Conservation (phyloP, 1,140 invertebrate genomes). For the Temnothorax curvispinosus region DNA sequence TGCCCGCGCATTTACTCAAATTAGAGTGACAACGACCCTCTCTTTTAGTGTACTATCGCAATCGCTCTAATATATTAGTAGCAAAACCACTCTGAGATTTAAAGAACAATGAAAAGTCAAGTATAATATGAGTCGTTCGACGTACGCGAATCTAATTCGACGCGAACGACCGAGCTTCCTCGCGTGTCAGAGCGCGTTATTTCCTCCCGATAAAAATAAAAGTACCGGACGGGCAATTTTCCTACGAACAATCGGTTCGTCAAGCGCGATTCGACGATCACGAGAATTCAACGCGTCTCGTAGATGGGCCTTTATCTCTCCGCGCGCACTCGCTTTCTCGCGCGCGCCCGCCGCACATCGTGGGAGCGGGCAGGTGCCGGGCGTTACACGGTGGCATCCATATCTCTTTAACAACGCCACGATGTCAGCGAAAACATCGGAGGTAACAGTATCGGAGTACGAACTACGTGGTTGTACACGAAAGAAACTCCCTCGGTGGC, state of each 20-base stretch:
- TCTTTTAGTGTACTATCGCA: too few species aligned
- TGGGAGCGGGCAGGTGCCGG: constrained; percentile 25
- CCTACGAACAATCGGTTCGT: background rate
- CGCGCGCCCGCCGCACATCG: constrained; percentile 1
- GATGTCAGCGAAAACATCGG: background rate
- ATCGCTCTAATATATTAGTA: too few species aligned
- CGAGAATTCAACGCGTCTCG: constrained; percentile 11
- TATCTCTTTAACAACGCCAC: constrained; percentile 38
- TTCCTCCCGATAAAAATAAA: background rate
- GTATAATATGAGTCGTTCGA: background rate
- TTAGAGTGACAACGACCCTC: too few species aligned
- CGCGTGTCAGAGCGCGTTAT: background rate
- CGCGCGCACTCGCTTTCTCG: background rate
- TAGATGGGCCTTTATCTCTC: background rate
- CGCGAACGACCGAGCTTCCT: background rate
- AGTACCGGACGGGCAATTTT: background rate
- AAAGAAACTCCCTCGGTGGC: background rate
- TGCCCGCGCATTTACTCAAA: too few species aligned
- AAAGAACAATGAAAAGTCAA: too few species aligned
- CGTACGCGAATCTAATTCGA: background rate
- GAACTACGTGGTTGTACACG: background rate
- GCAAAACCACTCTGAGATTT: too few species aligned
- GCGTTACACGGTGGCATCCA: background rate
- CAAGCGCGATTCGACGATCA: background rate
- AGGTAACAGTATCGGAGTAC: constrained; percentile 34